Evolutionary conservation across 2,113 vertebrate species (phyloP).

Genomic region (Passer montanus): DNA sequence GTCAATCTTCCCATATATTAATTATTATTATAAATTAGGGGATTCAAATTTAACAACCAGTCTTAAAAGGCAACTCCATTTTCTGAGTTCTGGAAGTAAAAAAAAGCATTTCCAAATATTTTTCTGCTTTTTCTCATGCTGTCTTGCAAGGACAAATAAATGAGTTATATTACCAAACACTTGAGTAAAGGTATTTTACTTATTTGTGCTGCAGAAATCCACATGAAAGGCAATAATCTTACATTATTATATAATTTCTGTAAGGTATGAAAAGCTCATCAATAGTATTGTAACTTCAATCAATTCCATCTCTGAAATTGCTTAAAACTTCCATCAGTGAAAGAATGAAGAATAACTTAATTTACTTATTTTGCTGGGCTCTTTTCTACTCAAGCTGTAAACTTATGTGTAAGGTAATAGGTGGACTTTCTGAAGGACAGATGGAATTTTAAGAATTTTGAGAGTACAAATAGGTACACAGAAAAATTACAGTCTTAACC

Average conservation of each 20-base stretch:
- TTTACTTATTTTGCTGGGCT: background rate
- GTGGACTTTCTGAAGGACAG: background rate
- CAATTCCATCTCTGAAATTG: background rate
- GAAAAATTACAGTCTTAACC: background rate
- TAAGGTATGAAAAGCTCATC: background rate
- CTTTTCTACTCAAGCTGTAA: background rate
- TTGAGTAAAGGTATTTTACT: background rate
- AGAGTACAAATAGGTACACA: background rate
- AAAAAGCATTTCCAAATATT: background rate
- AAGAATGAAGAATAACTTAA: background rate
- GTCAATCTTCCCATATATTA: constrained; percentile 17
- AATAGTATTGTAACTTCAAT: background rate
- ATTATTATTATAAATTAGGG: constrained; percentile 34
- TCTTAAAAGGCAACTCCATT: background rate
- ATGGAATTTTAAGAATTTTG: background rate
- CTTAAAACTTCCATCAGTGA: background rate
- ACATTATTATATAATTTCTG: background rate
- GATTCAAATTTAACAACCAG: background rate
- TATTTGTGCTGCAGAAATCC: background rate
- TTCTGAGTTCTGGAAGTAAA: constrained; percentile 9
- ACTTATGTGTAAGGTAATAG: background rate
- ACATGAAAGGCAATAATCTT: background rate
- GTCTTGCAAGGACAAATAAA: background rate
- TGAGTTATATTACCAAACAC: background rate
- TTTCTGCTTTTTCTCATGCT: background rate